Evolutionary conservation across 2,113 vertebrate genomes (phyloP).

Genomic region (Mus pahari): DNA sequence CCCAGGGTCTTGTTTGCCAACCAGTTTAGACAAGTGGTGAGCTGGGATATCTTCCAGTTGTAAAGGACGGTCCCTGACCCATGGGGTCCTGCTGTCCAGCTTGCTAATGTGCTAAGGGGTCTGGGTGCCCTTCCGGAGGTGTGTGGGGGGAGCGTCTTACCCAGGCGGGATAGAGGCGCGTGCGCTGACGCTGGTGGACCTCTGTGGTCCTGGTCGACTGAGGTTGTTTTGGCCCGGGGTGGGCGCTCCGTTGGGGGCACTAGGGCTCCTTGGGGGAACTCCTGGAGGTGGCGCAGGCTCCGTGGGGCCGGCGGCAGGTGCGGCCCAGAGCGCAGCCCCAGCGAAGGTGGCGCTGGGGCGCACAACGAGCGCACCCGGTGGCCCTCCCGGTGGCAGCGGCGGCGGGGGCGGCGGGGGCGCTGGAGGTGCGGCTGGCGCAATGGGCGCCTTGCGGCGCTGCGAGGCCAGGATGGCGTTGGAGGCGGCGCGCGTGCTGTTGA

Average conservation of each 20-base stretch:
- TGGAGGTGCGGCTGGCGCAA: constrained; percentile 84
- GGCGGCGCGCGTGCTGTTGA: constrained; percentile 96
- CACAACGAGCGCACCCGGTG: constrained; percentile 65
- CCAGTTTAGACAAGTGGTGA: background rate
- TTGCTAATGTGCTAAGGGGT: background rate
- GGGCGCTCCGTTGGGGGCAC: constrained; percentile 77
- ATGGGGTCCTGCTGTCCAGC: background rate
- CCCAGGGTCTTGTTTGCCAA: background rate
- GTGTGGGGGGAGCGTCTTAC: constrained; percentile 84
- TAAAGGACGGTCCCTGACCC: background rate
- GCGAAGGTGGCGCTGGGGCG: constrained; percentile 95
- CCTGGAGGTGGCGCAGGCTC: constrained; percentile 88
- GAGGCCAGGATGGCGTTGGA: constrained; percentile 98
- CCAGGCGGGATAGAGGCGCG: constrained; percentile 93
- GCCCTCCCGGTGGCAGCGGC: constrained; percentile 78
- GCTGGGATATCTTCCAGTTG: background rate
- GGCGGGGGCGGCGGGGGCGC: constrained; percentile 69
- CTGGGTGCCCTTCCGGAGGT: background rate
- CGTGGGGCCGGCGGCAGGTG: constrained; percentile 75
- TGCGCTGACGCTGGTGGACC: constrained; percentile 87
- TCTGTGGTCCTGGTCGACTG: constrained; percentile 94
- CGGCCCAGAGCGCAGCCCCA: constrained; percentile 89
- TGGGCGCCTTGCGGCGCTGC: constrained; percentile 91
- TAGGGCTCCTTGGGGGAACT: constrained; percentile 81
- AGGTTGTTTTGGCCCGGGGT: constrained; percentile 96